These are phyloP conservation scores for Cololabis saira DNA, from an alignment of 2,113 vertebrate species.

Conservation along the genomic window DNA sequence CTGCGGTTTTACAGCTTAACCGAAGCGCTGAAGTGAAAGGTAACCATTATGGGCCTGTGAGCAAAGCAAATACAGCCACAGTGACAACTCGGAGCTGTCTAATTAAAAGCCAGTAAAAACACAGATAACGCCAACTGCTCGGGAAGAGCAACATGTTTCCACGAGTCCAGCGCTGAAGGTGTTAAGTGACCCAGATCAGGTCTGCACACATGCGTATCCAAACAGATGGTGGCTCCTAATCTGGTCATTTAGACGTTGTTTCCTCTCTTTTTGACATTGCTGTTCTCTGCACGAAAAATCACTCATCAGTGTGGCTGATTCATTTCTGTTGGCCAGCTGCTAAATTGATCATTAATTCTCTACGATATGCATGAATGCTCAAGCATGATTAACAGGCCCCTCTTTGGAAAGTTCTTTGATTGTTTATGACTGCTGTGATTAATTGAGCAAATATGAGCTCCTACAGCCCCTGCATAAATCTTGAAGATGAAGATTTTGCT, in stretches of 20 bases:
- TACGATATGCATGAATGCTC: neutral
- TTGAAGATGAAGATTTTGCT: too few relatives aligned
- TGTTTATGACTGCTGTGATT: neutral
- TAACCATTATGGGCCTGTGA: too few relatives aligned
- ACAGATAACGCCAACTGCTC: conserved; percentile 16
- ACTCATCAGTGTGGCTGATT: neutral
- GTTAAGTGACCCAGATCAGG: conserved; percentile 30
- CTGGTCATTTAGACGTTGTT: conserved; percentile 6
- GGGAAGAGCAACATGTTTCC: conserved; percentile 41
- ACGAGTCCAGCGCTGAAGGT: conserved; percentile 40
- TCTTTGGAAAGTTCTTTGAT: too few relatives aligned
- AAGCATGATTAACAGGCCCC: neutral
- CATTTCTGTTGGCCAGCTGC: neutral
- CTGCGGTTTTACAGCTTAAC: too few relatives aligned
- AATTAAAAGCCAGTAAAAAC: conserved; percentile 10
- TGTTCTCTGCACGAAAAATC: neutral
- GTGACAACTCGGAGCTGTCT: conserved; percentile 9
- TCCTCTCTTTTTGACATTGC: conserved; percentile 4
- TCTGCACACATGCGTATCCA: conserved; percentile 23
- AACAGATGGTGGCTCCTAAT: conserved; percentile 19
- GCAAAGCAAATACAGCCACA: neutral
- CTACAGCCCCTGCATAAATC: neutral
- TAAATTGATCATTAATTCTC: neutral
- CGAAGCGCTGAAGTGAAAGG: too few relatives aligned
- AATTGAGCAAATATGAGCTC: neutral